Evolutionary conservation across 2,888 invertebrate genomes (phyloP), one percentile per base, ranked within the genome.

Genomic region (Leptarthrus brevirostris): DNA sequence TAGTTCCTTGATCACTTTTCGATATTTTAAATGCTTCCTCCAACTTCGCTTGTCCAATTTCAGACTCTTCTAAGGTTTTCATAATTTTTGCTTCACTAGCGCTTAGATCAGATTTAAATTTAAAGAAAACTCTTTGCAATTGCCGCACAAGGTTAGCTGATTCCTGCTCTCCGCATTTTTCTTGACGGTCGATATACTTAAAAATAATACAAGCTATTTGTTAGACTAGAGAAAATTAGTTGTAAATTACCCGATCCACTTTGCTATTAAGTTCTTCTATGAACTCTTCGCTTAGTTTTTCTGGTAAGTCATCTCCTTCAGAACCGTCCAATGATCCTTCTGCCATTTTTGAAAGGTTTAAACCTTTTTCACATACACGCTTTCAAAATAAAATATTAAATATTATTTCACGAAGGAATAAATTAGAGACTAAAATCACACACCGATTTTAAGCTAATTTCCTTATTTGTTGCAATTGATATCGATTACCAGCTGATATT

Each of bases 61-160:
- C 78, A 75, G 4, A 82, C 79, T 44, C 83, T 81, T 16, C 79
- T 78, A 2, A 8, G 2, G 5, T 44, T 12, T 22, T 24, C 78
- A 80, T 47, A 83, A 76, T 72, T 83, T 18, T 49, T 5, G 49
- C 75, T 61, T 81, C 79, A 72, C 82, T 82, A 61, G 80, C 69
- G 10, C 80, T 80, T 30, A 81, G 78, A 52, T 83, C 82, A 14
- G 80, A 79, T 56, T 82, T 49, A 81, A 64, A 12, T 47, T 44
- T 81, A 10, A 78, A 80, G 66, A 81, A 81, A 44, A 83, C 82
- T n/a, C 82, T 82, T 40, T 81, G 77, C 66, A 84, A 76, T 30
- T 84, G 80, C 61, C 84, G 84, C 3, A 84, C 80, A 78, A 84
- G 83, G 44, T 84, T 84, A 2, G 84, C 83, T 78, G 81, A 82